phyloP scores from a whole-genome alignment of 2,113 vertebrate species.

The Crotalus helleri region DNA sequence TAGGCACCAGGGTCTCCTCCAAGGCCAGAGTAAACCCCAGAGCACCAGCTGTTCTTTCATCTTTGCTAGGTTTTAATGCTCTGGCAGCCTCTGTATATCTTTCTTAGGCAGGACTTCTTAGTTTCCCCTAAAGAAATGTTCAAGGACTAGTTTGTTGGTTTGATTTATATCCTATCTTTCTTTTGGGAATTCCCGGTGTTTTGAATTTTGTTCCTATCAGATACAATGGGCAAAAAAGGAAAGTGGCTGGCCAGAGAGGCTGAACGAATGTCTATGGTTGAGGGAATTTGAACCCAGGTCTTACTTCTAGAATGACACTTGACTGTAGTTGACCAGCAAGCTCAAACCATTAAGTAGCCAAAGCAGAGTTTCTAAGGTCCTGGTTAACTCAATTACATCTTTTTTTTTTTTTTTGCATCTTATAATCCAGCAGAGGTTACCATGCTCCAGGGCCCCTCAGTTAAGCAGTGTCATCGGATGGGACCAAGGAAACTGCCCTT shows the following conservation, averaged over 20 bases:
- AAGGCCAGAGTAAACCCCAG: not conserved
- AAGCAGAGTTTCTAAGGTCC: not conserved
- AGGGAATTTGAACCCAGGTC: not conserved
- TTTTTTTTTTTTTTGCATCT: not conserved
- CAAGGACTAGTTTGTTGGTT: not conserved
- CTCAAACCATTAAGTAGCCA: not conserved
- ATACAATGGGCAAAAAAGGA: not conserved
- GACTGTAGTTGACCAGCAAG: not conserved
- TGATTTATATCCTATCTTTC: not conserved
- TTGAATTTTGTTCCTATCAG: not conserved
- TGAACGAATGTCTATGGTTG: not conserved
- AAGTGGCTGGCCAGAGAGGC: not conserved
- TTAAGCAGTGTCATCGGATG: not conserved
- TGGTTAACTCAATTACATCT: not conserved
- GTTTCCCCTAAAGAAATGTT: not conserved
- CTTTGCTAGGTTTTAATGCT: not conserved
- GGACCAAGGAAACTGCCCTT: not conserved
- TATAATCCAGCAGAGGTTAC: not conserved
- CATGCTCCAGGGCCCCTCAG: not conserved
- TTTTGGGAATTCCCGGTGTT: not conserved
- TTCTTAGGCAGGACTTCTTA: not conserved
- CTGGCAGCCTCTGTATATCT: not conserved
- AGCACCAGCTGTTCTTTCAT: not conserved
- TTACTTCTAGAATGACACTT: not conserved
- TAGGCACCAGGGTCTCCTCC: not conserved